Percentiles rank a stretch among this genome's conserved stretches.
phyloP scores from a whole-genome alignment of 2,888 invertebrate species.

The Quadroppia sp. region DNA sequence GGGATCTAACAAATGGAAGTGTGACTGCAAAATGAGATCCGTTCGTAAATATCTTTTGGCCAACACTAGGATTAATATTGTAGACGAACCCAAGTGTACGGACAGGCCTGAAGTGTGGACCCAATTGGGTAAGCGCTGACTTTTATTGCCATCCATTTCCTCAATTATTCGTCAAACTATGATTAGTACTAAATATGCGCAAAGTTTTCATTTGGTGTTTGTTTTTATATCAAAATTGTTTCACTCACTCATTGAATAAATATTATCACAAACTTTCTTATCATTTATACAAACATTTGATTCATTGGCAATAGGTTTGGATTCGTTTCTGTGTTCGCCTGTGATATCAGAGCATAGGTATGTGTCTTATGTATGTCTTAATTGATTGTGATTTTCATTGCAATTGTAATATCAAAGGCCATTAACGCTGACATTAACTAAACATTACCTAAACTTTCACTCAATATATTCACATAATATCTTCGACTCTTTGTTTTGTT shows the following conservation, averaged over 20 bases:
- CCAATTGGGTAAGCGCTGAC: constrained; percentile 36
- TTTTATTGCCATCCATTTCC: neutral
- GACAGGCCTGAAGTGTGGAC: constrained; percentile 38
- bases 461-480: too few relatives aligned
- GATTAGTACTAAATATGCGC: too few relatives aligned
- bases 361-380: constrained; percentile 8
- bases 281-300: neutral
- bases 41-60: constrained; percentile 62
- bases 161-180: neutral
- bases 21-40: constrained; percentile 75
- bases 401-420: neutral
- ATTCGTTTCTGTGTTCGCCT: constrained; percentile 34
- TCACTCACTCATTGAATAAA: too few relatives aligned
- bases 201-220: too few relatives aligned
- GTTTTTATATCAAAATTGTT: too few relatives aligned
- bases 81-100: constrained; percentile 39
- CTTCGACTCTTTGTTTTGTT: too few relatives aligned
- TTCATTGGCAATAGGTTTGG: constrained; percentile 28
- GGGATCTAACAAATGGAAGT: constrained; percentile 57
- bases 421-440: too few relatives aligned
- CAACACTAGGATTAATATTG: constrained; percentile 27
- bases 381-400: neutral
- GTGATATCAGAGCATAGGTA: constrained; percentile 27
- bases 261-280: too few relatives aligned
- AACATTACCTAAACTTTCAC: too few relatives aligned